phyloP scores from a whole-genome alignment of 2,888 invertebrate species.

The Coronaproctus castanopsis region DNA sequence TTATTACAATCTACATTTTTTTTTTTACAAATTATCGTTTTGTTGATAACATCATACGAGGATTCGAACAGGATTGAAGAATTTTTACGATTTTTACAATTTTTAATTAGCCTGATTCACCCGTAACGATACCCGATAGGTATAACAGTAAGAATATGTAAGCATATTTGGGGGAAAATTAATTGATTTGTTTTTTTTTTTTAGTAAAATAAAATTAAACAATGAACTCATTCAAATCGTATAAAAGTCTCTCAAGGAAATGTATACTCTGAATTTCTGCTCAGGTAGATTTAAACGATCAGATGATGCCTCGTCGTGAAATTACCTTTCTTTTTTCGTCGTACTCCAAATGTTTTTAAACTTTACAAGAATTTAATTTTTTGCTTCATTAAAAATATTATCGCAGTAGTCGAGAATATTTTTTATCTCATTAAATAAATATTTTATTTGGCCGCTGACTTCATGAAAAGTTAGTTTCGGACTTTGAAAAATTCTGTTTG shows the following conservation, averaged over 20 bases:
- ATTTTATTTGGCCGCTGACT: neutral
- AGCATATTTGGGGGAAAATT: too few relatives aligned
- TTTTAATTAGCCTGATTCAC: neutral
- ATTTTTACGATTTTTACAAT: neutral
- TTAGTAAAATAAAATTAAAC: too few relatives aligned
- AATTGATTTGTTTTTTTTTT: too few relatives aligned
- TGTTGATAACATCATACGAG: neutral
- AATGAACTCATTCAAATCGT: neutral
- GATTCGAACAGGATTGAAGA: neutral
- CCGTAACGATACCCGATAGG: neutral
- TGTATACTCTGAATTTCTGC: neutral
- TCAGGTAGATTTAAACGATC: neutral
- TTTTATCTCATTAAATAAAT: neutral
- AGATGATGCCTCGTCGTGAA: too few relatives aligned
- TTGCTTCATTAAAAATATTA: neutral
- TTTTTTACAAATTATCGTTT: neutral
- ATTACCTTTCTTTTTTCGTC: too few relatives aligned
- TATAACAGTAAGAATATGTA: neutral
- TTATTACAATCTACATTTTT: neutral
- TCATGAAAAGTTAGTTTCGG: neutral
- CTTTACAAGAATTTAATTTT: neutral
- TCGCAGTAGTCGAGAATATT: neutral
- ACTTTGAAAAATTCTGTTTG: too few relatives aligned
- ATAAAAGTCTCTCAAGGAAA: neutral
- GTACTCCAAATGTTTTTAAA: neutral